Conservation (phyloP, 2,797 vertebrate species). For the Falco berigora region DNA sequence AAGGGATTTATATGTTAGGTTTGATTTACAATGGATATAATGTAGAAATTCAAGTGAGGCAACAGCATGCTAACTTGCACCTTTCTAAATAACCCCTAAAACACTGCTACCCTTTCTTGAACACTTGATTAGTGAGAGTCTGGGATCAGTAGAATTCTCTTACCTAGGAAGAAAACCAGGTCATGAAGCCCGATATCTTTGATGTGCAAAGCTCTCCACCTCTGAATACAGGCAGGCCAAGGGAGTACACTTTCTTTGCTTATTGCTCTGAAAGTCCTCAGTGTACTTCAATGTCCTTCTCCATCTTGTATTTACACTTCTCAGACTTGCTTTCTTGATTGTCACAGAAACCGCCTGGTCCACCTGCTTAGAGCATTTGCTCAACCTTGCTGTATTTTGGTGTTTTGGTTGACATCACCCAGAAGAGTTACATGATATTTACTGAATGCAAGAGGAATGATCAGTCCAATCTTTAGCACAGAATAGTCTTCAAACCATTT, state of each 20-base stretch:
- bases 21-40: slow-evolving; percentile 23
- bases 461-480: neutral
- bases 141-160: neutral
- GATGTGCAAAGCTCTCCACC: neutral
- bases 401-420: neutral
- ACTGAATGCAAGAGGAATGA: neutral
- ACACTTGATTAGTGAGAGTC: neutral
- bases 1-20: slow-evolving; percentile 19
- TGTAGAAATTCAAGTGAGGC: neutral
- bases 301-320: neutral
- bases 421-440: neutral
- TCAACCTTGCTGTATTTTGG: neutral
- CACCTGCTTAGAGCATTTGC: neutral
- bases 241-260: neutral
- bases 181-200: neutral
- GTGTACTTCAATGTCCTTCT: neutral
- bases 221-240: neutral
- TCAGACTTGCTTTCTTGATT: neutral
- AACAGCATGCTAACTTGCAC: neutral
- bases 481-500: neutral
- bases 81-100: neutral
- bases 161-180: neutral
- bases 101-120: neutral
- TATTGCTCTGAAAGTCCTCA: neutral
- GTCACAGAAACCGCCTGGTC: neutral